phyloP scores from a whole-genome alignment of 2,113 vertebrate genomes.

The Pedetes capensis region DNA sequence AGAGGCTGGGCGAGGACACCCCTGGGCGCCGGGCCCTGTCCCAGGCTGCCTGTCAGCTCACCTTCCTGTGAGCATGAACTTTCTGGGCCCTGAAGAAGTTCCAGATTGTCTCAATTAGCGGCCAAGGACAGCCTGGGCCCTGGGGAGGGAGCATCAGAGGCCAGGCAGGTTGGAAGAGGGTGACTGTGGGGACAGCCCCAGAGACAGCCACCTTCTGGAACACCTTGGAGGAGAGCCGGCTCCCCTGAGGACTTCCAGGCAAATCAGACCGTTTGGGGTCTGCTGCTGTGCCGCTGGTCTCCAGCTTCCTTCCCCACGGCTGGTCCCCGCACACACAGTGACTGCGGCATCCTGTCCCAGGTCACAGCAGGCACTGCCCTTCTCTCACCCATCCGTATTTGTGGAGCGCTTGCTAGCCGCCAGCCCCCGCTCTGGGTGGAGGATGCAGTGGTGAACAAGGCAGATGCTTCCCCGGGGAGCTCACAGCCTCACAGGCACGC shows the following conservation, averaged over 20 bases:
- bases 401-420: neutral
- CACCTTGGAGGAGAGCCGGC: neutral
- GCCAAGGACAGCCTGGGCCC: neutral
- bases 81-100: neutral
- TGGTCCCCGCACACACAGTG: neutral
- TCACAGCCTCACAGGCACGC: neutral
- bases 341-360: neutral
- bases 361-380: fast-evolving
- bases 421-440: neutral
- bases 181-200: neutral
- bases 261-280: neutral
- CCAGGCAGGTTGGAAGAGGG: neutral
- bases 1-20: fast-evolving
- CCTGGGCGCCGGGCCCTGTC: neutral
- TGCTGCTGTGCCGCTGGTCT: neutral
- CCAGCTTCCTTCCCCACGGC: too few species aligned
- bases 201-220: neutral
- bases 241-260: neutral
- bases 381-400: neutral
- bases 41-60: neutral
- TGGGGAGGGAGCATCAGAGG: neutral
- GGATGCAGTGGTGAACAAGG: fast-evolving
- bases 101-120: neutral
- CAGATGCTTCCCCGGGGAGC: fast-evolving
- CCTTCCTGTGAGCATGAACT: neutral